Evolutionary conservation across 2,797 vertebrate species (phyloP), one percentile per base, ranked within the genome.

Genomic region (Spinus pinus): DNA sequence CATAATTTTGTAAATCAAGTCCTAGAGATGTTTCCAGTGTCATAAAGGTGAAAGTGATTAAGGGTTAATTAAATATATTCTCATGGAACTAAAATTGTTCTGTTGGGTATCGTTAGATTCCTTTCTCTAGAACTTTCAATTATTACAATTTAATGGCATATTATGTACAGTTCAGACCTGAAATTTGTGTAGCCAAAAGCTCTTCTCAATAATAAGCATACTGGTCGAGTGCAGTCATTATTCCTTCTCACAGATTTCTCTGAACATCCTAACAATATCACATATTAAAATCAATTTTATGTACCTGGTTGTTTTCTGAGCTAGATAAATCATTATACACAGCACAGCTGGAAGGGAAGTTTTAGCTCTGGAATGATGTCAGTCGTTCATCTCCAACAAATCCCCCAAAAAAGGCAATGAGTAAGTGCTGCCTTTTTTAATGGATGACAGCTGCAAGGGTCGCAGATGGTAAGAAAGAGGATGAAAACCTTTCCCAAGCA

Each of bases 1-100:
- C 88, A 87, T 96, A 95, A 95, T 96, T 96, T 94, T 95, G 80
- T 96, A 98, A 96, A 96, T 97, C 95, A 96, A 95, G 95, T 95
- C 67, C 84, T 96, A 60, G 91, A 95, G 96, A 64, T 77, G 71
- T 93, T 88, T 96, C 77, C 77, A 94, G 72, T 93, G 85, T 94
- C 93, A 93, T 89, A 82, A 94, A 96, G 95, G 94, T 95, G 91
- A 78, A 97, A 92, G 95, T 96, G 39, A 97, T 96, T 96, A 97
- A 94, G 84, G 84, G 80, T 95, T 96, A 98, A 97, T 97, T 93
- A 94, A 96, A 95, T 95, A 83, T 94, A 93, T 93, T 96, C 92
- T 96, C 88, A 75, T 88, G 92, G 81, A 96, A 81, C 81, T 94
- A 54, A 95, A 96, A 92, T 86, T 81, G 74, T 95, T 96, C 81